Conservation (phyloP, 2,888 invertebrate genomes). For the Ectemnius continuus region DNA sequence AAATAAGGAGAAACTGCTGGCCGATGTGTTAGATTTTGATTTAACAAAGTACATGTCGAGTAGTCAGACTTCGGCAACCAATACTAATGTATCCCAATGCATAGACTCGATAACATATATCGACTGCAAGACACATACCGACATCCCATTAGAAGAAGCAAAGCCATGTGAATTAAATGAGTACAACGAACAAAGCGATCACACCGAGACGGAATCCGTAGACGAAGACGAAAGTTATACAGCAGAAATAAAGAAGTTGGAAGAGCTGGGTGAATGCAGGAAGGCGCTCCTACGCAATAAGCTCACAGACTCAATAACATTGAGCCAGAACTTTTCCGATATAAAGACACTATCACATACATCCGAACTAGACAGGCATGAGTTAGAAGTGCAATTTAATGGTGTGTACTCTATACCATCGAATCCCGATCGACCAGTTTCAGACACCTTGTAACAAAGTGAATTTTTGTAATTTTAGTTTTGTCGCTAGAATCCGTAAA, state of each 20-base stretch:
- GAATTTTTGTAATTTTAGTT: conserved; percentile 61
- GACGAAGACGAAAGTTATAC: conserved; percentile 73
- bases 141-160: conserved; percentile 19
- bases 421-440: neutral
- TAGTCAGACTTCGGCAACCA: conserved; percentile 55
- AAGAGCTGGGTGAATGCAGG: conserved; percentile 71
- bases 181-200: conserved; percentile 60
- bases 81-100: conserved; percentile 56
- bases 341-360: conserved; percentile 45
- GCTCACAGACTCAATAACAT: conserved; percentile 40
- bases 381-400: conserved; percentile 68
- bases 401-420: conserved; percentile 55
- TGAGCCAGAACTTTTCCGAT: conserved; percentile 40
- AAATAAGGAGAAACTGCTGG: conserved; percentile 86
- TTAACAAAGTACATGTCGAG: conserved; percentile 72
- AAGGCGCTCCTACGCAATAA: conserved; percentile 65
- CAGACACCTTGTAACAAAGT: neutral
- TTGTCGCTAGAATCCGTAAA: conserved; percentile 70
- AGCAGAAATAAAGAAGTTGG: conserved; percentile 70
- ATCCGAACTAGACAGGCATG: conserved; percentile 49
- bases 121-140: conserved; percentile 49
- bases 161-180: conserved; percentile 37
- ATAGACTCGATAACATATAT: conserved; percentile 55
- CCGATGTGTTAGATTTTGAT: conserved; percentile 84
- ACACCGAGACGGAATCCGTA: conserved; percentile 52